Evolutionary conservation across 1,140 invertebrate species (phyloP).

Genomic region (Asbolus verrucosus): DNA sequence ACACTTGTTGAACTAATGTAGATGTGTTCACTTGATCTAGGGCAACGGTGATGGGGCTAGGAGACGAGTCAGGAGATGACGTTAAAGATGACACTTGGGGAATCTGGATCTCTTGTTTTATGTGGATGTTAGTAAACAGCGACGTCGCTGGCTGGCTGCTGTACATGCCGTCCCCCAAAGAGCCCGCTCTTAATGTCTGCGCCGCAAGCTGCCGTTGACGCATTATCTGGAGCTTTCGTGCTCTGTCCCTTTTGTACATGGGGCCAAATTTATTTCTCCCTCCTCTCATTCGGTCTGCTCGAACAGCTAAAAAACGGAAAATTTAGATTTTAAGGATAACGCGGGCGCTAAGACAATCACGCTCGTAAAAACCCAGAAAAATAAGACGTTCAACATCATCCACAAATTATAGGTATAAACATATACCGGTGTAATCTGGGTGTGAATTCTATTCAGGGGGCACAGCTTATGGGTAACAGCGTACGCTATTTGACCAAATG

Average conservation of each 20-base stretch:
- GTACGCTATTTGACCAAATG: too few species aligned
- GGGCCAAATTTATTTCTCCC: conserved; percentile 99
- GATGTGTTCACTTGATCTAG: conserved; percentile 72
- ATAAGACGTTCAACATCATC: too few species aligned
- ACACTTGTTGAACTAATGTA: conserved; percentile 67
- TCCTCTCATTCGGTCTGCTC: conserved; percentile 97
- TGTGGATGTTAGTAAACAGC: conserved; percentile 82
- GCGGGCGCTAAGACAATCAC: too few species aligned
- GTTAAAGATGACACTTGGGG: conserved; percentile 91
- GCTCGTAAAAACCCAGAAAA: too few species aligned
- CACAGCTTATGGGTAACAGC: too few species aligned
- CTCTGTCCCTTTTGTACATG: conserved; percentile 98
- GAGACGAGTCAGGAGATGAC: conserved; percentile 90
- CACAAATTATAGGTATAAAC: too few species aligned
- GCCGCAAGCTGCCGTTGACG: conserved; percentile 89
- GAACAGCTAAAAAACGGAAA: conserved; percentile 92
- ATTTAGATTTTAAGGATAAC: too few species aligned
- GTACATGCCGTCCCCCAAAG: conserved; percentile 70
- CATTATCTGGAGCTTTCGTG: conserved; percentile 94
- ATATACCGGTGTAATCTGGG: too few species aligned
- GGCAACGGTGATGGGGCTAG: conserved; percentile 82
- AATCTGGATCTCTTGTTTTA: conserved; percentile 97
- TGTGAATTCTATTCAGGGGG: too few species aligned
- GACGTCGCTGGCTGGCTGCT: conserved; percentile 68
- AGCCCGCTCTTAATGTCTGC: conserved; percentile 80